Conservation (phyloP, 2,888 invertebrate genomes). For the Anticlea derivata region DNA sequence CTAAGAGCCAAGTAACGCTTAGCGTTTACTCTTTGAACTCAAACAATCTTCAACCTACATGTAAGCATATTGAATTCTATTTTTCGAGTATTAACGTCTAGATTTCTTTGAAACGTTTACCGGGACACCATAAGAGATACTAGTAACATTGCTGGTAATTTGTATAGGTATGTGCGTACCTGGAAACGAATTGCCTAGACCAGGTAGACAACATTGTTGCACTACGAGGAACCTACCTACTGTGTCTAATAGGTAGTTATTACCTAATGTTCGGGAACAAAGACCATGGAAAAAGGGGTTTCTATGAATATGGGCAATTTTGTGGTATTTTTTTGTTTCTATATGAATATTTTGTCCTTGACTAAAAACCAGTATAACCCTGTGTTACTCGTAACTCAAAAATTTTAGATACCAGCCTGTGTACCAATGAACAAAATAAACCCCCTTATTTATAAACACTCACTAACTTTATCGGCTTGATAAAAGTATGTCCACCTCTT, state of each 20-base stretch:
- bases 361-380: too few relatives aligned
- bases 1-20: not conserved
- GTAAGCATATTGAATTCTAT: conserved; percentile 1
- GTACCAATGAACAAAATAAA: too few relatives aligned
- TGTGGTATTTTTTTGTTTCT: not conserved
- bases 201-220: conserved; percentile 29
- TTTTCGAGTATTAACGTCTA: not conserved
- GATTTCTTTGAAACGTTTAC: conserved; percentile 2
- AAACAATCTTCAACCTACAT: not conserved
- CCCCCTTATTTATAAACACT: too few relatives aligned
- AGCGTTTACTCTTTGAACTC: conserved; percentile 8
- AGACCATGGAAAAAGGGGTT: conserved; percentile 11
- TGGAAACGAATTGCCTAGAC: conserved; percentile 12
- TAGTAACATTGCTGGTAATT: conserved; percentile 1
- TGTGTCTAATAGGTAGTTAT: conserved; percentile 8
- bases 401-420: too few relatives aligned
- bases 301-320: conserved; percentile 9
- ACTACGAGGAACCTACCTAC: conserved; percentile 26
- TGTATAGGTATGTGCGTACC: conserved; percentile 21
- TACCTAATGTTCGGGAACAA: conserved; percentile 27
- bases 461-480: too few relatives aligned
- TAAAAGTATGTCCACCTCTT: too few relatives aligned
- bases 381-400: too few relatives aligned
- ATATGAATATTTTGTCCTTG: not conserved
- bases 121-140: not conserved